Percentiles rank a stretch among this genome's conserved stretches.
phyloP scores from a whole-genome alignment of 2,888 invertebrate genomes.

The Pandemis corylana region DNA sequence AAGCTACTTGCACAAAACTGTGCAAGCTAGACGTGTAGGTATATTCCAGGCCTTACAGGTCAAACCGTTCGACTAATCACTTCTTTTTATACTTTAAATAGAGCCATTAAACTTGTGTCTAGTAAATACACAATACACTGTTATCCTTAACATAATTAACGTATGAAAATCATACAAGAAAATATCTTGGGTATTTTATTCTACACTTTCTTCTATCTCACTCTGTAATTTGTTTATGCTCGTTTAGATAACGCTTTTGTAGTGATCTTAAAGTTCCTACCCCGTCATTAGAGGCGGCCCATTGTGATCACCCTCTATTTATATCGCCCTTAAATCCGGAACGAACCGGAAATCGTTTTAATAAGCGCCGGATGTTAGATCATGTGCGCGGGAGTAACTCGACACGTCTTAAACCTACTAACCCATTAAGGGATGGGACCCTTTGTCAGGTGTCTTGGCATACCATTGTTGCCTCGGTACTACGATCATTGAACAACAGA shows the following conservation, averaged over 20 bases:
- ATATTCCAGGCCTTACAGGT: too few relatives aligned
- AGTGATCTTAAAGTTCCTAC: constrained; percentile 49
- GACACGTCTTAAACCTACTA: constrained; percentile 42
- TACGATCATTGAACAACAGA: not conserved
- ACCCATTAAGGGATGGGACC: constrained; percentile 18
- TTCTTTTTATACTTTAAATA: too few relatives aligned
- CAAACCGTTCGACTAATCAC: too few relatives aligned
- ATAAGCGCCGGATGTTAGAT: constrained; percentile 56
- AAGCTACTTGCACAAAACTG: too few relatives aligned
- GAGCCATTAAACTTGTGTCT: too few relatives aligned
- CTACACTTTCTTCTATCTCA: not conserved
- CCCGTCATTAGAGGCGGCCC: constrained; percentile 41
- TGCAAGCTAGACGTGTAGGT: too few relatives aligned
- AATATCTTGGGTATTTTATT: not conserved
- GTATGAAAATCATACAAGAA: too few relatives aligned
- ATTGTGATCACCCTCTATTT: constrained; percentile 52
- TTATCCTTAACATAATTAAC: too few relatives aligned
- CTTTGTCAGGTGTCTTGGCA: constrained; percentile 24
- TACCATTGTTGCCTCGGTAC: not conserved
- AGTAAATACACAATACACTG: too few relatives aligned
- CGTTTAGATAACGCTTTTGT: constrained; percentile 32
- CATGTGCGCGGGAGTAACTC: constrained; percentile 53
- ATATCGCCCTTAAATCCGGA: constrained; percentile 52
- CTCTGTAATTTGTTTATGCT: constrained; percentile 4
- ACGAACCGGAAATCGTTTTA: constrained; percentile 62